A percentile compares a stretch with the other conserved stretches of the same genome.
Evolutionary conservation across 2,113 vertebrate genomes (phyloP).

Genomic region (Lagenorhynchus albirostris): DNA sequence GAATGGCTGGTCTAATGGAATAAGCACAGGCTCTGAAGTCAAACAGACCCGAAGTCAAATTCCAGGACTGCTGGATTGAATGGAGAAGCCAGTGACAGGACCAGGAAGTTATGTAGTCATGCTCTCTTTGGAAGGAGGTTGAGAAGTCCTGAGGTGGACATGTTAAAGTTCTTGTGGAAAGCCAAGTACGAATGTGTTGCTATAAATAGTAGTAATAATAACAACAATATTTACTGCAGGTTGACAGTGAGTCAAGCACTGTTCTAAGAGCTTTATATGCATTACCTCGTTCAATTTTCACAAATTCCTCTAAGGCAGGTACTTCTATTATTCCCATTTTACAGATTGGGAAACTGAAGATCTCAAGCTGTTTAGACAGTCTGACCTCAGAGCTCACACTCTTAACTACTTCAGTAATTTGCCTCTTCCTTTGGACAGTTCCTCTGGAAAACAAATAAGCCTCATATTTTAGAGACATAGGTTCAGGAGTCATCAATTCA

Average conservation of each 20-base stretch:
- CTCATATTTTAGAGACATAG: neutral
- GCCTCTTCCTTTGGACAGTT: neutral
- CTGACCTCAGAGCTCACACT: neutral
- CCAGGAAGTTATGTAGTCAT: neutral
- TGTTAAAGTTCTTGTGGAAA: neutral
- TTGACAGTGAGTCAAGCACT: neutral
- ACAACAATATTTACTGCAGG: neutral
- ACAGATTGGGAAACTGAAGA: neutral
- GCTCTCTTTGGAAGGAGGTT: neutral
- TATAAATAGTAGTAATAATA: neutral
- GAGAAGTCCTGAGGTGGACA: neutral
- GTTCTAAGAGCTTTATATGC: neutral
- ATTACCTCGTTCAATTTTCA: neutral
- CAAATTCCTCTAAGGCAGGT: neutral
- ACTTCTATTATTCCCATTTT: neutral
- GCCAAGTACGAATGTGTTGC: neutral
- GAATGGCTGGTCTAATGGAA: neutral
- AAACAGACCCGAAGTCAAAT: neutral
- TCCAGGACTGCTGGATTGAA: neutral
- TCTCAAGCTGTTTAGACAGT: neutral
- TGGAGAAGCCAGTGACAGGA: neutral
- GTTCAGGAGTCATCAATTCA: neutral
- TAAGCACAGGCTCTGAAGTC: neutral
- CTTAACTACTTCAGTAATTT: neutral
- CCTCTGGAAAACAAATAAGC: conserved; percentile 23